Evolutionary conservation across 64 coral and sea anemone genomes (phyloP).

Genomic region (Hydrozoanthus tunicans): DNA sequence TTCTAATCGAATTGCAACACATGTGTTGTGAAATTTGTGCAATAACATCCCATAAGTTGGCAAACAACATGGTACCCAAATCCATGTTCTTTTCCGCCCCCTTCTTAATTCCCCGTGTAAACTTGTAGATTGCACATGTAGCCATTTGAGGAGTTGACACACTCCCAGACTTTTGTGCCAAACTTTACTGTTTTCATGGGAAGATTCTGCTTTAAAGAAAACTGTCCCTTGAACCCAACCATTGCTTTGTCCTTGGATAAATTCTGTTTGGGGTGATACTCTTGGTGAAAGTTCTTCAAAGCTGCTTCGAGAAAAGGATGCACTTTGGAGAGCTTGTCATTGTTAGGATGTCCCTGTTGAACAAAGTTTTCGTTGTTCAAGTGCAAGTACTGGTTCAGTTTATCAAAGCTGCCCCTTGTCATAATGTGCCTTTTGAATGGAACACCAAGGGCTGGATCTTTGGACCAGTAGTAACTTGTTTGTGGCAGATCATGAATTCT

Average conservation of each 20-base stretch:
- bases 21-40: too few species aligned
- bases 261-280: conserved; percentile 11
- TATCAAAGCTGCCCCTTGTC: conserved; percentile 60
- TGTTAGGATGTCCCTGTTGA: conserved; percentile 7
- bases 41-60: too few species aligned
- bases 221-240: conserved; percentile 46
- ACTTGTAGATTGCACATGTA: too few species aligned
- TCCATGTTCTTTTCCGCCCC: too few species aligned
- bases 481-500: neutral
- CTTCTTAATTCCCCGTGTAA: too few species aligned
- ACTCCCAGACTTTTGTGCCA: conserved; percentile 32
- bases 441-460: conserved; percentile 50
- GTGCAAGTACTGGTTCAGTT: conserved; percentile 50
- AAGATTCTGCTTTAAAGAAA: conserved; percentile 57
- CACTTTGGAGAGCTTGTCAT: conserved; percentile 71
- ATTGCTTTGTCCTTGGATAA: conserved; percentile 22
- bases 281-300: neutral
- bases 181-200: conserved; percentile 20
- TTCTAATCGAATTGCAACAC: too few species aligned
- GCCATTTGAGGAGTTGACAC: too few species aligned
- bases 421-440: neutral
- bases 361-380: conserved; percentile 39
- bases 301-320: conserved; percentile 38
- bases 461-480: conserved; percentile 24
- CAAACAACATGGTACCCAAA: too few species aligned